phyloP scores from a whole-genome alignment of 2,888 invertebrate genomes.

The Syrphus vitripennis region DNA sequence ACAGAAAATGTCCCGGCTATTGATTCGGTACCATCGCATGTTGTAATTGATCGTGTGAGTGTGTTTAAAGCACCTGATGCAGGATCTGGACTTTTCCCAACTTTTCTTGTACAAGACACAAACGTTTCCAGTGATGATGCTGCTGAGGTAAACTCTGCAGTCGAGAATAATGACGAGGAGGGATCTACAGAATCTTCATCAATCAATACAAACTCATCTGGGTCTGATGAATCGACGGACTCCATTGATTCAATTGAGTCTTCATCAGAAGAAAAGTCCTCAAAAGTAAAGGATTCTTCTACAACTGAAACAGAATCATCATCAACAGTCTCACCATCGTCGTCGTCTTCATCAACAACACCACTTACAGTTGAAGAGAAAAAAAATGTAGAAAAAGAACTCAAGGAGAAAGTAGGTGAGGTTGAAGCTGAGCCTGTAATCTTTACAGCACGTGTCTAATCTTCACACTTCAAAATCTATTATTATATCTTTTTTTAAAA shows the following conservation, averaged over 20 bases:
- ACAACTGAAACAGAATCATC: background rate
- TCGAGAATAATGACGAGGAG: background rate
- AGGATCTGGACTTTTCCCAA: constrained; percentile 40
- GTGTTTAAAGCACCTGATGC: constrained; percentile 58
- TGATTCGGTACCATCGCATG: constrained; percentile 74
- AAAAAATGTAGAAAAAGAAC: constrained; percentile 76
- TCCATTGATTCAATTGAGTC: constrained; percentile 11
- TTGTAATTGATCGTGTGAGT: constrained; percentile 77
- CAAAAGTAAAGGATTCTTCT: background rate
- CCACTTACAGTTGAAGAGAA: constrained; percentile 74
- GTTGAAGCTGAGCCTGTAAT: constrained; percentile 80
- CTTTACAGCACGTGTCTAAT: constrained; percentile 78
- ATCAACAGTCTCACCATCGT: background rate
- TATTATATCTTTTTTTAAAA: background rate
- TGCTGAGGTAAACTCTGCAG: constrained; percentile 1
- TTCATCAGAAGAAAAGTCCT: background rate
- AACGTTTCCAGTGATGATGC: constrained; percentile 8
- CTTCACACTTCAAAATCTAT: background rate
- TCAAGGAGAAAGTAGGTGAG: constrained; percentile 79
- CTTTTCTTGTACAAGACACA: constrained; percentile 67
- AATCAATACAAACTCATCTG: background rate
- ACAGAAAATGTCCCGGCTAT: constrained; percentile 74
- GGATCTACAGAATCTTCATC: background rate
- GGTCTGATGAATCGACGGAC: constrained; percentile 8
- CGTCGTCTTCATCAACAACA: constrained; percentile 58